These are phyloP conservation scores for Balaeniceps rex DNA, from an alignment of 2,113 vertebrate genomes.

Conservation along the genomic window DNA sequence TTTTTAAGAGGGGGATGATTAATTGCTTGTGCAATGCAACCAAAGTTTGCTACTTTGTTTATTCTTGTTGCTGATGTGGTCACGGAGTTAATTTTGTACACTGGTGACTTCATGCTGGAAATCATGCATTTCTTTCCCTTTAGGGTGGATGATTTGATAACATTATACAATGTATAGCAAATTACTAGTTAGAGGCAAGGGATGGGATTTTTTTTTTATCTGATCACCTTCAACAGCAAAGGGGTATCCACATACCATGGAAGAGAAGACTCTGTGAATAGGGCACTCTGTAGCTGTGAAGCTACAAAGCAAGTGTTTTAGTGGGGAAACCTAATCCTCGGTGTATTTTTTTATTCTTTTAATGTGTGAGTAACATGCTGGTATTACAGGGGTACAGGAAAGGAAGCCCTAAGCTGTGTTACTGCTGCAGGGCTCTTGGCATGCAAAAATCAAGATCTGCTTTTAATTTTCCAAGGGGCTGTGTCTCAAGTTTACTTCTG, in stretches of 20 bases:
- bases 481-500: neutral
- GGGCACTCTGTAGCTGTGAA: neutral
- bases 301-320: neutral
- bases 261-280: neutral
- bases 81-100: neutral
- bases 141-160: neutral
- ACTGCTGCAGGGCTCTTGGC: neutral
- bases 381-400: neutral
- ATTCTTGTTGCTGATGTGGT: neutral
- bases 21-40: neutral
- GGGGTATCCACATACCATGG: neutral
- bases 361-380: neutral
- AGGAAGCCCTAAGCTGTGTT: neutral
- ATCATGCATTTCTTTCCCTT: neutral
- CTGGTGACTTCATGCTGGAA: neutral
- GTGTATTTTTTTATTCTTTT: neutral
- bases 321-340: neutral
- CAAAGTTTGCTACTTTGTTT: conserved; percentile 6
- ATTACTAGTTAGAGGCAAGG: conserved; percentile 35
- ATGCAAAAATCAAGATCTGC: neutral
- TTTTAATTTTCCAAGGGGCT: conserved; percentile 23
- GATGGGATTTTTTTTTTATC: neutral
- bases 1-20: neutral
- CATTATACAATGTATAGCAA: conserved; percentile 37
- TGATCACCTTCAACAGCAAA: neutral